phyloP scores from a whole-genome alignment of 2,797 vertebrate genomes.

The Tiaroga cobitis region DNA sequence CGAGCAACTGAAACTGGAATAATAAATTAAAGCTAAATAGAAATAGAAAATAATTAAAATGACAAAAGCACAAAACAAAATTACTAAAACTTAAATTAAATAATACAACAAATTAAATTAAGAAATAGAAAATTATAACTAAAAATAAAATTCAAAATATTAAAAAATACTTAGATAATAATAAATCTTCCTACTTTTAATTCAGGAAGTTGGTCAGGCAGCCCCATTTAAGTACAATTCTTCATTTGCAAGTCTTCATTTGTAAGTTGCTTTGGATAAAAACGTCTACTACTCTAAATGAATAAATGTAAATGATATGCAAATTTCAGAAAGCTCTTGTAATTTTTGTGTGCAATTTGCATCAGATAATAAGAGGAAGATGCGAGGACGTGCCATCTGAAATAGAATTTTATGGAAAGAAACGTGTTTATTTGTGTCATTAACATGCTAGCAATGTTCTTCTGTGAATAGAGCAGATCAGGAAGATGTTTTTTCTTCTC shows the following conservation, averaged over 20 bases:
- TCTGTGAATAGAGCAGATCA: not conserved
- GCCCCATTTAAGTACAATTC: not conserved
- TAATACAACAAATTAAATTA: too few relatives aligned
- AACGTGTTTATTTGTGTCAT: not conserved
- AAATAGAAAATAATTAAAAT: not conserved
- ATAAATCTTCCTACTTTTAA: not conserved
- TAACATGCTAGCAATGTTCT: not conserved
- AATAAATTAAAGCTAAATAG: not conserved
- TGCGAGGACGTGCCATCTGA: not conserved
- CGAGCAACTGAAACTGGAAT: not conserved
- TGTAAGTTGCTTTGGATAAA: slow-evolving; percentile 6
- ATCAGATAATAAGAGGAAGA: not conserved
- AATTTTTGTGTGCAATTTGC: not conserved
- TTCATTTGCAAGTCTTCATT: slow-evolving; percentile 14
- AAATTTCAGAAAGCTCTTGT: slow-evolving; percentile 10
- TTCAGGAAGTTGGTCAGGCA: not conserved
- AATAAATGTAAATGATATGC: slow-evolving; percentile 2
- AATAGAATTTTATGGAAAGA: not conserved
- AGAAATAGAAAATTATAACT: not conserved
- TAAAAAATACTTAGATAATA: not conserved
- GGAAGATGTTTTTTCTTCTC: not conserved
- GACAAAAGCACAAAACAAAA: not conserved
- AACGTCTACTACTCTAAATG: not conserved
- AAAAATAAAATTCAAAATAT: not conserved
- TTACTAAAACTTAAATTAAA: not conserved